These are phyloP conservation scores for Oophaga pumilio DNA, from an alignment of 2,113 vertebrate genomes.

Conservation along the genomic window DNA sequence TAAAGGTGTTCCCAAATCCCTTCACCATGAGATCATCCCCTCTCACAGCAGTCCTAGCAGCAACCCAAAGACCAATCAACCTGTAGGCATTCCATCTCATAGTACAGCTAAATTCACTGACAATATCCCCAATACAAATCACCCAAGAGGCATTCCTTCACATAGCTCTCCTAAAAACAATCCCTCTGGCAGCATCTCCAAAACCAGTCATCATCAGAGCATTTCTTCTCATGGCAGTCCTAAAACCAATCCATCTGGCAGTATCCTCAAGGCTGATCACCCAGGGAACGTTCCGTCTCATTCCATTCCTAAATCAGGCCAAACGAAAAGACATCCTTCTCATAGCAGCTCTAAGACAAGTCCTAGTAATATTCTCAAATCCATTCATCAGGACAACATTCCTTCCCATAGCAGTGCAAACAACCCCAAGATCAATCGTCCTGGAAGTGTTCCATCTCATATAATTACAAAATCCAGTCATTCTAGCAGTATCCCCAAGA, in stretches of 20 bases:
- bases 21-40: neutral
- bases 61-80: neutral
- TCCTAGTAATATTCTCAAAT: neutral
- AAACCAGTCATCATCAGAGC: conserved; percentile 16
- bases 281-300: conserved; percentile 5
- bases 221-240: conserved; percentile 54
- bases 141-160: neutral
- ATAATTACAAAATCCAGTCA: conserved; percentile 55
- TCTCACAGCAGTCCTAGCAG: conserved; percentile 52
- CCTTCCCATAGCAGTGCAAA: neutral
- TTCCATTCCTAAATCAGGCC: conserved; percentile 46
- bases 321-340: neutral
- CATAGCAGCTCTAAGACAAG: conserved; percentile 53
- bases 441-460: conserved; percentile 21
- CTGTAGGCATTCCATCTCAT: neutral
- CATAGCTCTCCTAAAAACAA: conserved; percentile 35
- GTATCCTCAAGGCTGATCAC: neutral
- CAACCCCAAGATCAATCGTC: conserved; percentile 34
- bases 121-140: neutral
- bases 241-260: conserved; percentile 24
- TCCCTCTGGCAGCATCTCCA: neutral
- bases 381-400: neutral
- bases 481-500: neutral
- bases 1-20: neutral
- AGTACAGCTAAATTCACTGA: neutral